phyloP scores from a whole-genome alignment of 2,797 vertebrate species.

The Danio tinwini region DNA sequence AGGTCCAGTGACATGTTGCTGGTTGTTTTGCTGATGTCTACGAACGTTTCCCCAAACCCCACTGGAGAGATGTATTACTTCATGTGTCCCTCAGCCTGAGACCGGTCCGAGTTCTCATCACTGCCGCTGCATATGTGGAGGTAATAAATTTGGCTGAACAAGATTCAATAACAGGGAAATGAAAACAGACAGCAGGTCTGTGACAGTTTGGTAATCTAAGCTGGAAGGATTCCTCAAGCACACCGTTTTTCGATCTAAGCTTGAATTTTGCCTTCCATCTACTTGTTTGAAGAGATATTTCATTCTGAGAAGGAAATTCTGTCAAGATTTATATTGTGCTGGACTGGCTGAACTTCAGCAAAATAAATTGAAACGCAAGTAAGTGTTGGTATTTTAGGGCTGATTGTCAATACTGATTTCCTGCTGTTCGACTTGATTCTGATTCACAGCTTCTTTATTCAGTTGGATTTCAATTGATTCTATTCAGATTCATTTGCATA shows the following conservation, averaged over 20 bases:
- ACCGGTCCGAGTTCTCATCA: conserved; percentile 28
- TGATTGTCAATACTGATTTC: not conserved
- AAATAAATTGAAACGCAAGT: not conserved
- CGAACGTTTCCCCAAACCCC: conserved; percentile 44
- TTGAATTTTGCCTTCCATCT: conserved; percentile 17
- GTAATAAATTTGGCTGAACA: conserved; percentile 33
- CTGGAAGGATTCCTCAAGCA: conserved; percentile 39
- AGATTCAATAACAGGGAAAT: conserved; percentile 48
- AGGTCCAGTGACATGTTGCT: conserved; percentile 47
- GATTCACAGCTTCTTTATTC: not conserved
- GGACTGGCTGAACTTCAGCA: not conserved
- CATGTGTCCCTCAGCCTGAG: conserved; percentile 28
- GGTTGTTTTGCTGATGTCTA: conserved; percentile 46
- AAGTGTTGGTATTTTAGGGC: not conserved
- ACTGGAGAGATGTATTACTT: conserved; percentile 40
- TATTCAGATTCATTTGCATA: not conserved
- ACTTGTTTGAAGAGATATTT: not conserved
- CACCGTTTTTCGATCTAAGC: conserved; percentile 2
- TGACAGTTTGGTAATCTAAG: conserved; percentile 29
- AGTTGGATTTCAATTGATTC: not conserved
- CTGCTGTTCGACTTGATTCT: not conserved
- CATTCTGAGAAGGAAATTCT: not conserved
- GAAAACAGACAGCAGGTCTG: conserved; percentile 29
- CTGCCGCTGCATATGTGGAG: conserved; percentile 41
- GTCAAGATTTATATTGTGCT: not conserved